phyloP scores from a whole-genome alignment of 2,888 invertebrate species.

The Conchocele bisecta region DNA sequence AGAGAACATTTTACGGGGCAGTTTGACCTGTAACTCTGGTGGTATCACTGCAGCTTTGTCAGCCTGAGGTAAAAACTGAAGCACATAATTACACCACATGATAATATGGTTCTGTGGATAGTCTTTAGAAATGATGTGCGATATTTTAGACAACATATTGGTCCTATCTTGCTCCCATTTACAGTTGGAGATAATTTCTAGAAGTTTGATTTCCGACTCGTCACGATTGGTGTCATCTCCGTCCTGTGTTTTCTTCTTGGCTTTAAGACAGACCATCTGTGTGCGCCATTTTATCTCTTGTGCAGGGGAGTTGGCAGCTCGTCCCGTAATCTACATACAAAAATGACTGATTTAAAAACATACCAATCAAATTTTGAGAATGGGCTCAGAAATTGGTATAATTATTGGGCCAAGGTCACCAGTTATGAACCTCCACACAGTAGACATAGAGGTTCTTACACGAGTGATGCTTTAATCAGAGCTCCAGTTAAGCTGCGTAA shows the following conservation, averaged over 20 bases:
- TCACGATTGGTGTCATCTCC: slow-evolving; percentile 29
- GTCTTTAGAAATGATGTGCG: slow-evolving; percentile 63
- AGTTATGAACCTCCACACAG: too few relatives aligned
- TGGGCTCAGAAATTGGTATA: too few relatives aligned
- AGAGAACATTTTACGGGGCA: slow-evolving; percentile 72
- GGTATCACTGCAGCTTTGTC: slow-evolving; percentile 73
- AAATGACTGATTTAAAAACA: too few relatives aligned
- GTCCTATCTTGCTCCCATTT: slow-evolving; percentile 72
- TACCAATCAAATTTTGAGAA: too few relatives aligned
- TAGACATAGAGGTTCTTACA: too few relatives aligned
- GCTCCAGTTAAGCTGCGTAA: too few relatives aligned
- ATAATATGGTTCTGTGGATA: slow-evolving; percentile 61
- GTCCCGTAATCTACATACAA: too few relatives aligned
- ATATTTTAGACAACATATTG: slow-evolving; percentile 72
- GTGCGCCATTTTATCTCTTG: slow-evolving; percentile 64
- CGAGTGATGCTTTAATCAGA: too few relatives aligned
- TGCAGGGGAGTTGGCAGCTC: background rate
- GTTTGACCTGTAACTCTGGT: slow-evolving; percentile 65
- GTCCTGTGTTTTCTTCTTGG: slow-evolving; percentile 61
- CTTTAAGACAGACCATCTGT: slow-evolving; percentile 75
- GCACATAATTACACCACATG: slow-evolving; percentile 62
- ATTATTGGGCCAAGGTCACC: too few relatives aligned
- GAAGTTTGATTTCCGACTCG: slow-evolving; percentile 66
- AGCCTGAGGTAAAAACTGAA: slow-evolving; percentile 74
- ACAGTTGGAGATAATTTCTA: slow-evolving; percentile 79